phyloP scores from a whole-genome alignment of 2,113 vertebrate genomes.

The Nothobranchius furzeri region DNA sequence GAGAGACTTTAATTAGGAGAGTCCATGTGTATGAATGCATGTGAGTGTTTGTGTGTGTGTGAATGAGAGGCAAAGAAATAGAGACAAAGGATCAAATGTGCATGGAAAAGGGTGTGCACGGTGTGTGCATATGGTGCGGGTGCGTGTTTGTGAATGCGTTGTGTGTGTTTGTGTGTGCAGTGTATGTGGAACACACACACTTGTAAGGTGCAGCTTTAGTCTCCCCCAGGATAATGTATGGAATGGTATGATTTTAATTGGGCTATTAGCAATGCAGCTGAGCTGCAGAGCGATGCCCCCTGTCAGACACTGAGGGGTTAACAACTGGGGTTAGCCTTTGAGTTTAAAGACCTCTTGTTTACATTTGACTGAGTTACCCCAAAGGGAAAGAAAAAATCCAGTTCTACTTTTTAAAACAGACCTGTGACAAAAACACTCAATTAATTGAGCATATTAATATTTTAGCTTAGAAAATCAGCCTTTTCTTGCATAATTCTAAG shows the following conservation, averaged over 20 bases:
- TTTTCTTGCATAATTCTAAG: slow-evolving; percentile 12
- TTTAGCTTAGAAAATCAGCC: slow-evolving; percentile 31
- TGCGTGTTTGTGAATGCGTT: background rate
- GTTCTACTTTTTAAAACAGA: slow-evolving; percentile 42
- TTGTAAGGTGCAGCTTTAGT: slow-evolving; percentile 17
- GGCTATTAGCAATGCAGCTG: slow-evolving; percentile 71
- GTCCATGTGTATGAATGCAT: background rate
- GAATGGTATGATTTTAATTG: slow-evolving; percentile 76
- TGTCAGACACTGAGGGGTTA: slow-evolving; percentile 72
- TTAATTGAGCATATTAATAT: slow-evolving; percentile 54
- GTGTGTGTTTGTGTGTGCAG: slow-evolving; percentile 14
- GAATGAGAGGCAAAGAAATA: slow-evolving; percentile 1
- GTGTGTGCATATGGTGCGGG: no score
- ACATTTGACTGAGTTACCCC: slow-evolving; percentile 63
- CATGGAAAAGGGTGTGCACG: background rate
- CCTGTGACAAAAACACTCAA: slow-evolving; percentile 47
- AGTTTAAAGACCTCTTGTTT: slow-evolving; percentile 78
- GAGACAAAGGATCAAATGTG: slow-evolving; percentile 40
- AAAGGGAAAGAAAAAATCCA: slow-evolving; percentile 29
- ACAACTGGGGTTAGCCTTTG: slow-evolving; percentile 63
- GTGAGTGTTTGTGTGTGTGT: background rate
- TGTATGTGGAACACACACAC: slow-evolving; percentile 4
- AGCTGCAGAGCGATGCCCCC: slow-evolving; percentile 62
- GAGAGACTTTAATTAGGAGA: slow-evolving; percentile 68
- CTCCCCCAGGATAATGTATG: slow-evolving; percentile 67